Base-by-base conservation (phyloP, 2,113 vertebrate genomes). In the Quiscalus mexicanus region DNA sequence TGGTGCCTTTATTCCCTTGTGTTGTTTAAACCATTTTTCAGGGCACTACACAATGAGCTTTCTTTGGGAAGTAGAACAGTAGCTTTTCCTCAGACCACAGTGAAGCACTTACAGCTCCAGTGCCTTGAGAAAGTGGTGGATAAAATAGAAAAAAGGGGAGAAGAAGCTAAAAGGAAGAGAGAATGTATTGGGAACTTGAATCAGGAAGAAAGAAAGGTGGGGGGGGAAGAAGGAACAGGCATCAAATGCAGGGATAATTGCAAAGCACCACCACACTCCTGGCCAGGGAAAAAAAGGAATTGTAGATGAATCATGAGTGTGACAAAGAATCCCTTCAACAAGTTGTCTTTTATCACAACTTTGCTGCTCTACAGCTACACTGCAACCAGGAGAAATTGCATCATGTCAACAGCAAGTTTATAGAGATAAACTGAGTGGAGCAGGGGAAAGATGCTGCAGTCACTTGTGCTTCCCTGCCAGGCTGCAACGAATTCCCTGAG, bases 271-370 rank as follows among this genome's bases (percentile, higher is more conserved):
- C 64, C 93, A 89, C 58, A 45, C 64, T 96, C 64, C 67, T 82
- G 87, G 79, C 76, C 7, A 2, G 84, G 82, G 67, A 17, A 82
- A 62, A 84, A 91, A 93, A 71, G 60, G 83, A 84, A 96, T 69
- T 44, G 80, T 18, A 84, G 92, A 84, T 96, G 84, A 92, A 94
- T 82, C 56, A 8, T 79, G 75, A 95, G 80, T 14, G 75, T 95
- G 90, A 96, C 69, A 96, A 95, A 95, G 86, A 80, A 93, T 77
- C 89, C 90, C 87, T 96, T 96, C 95, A 96, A 95, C 70, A 95
- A 84, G 93, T 95, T 87, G 93, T 60, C 93, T 93, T 96, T 95
- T 87, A 95, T 93, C 93, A 78, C 84, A 95, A 87, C 93, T 95
- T 94, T 64, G 67, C 92, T 92, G 83, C 82, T 90, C n/a, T 15